A percentile compares a stretch with the other conserved stretches of the same genome.
Evolutionary conservation across 2,888 invertebrate genomes (phyloP).

Genomic region (Drosophila bunnanda): DNA sequence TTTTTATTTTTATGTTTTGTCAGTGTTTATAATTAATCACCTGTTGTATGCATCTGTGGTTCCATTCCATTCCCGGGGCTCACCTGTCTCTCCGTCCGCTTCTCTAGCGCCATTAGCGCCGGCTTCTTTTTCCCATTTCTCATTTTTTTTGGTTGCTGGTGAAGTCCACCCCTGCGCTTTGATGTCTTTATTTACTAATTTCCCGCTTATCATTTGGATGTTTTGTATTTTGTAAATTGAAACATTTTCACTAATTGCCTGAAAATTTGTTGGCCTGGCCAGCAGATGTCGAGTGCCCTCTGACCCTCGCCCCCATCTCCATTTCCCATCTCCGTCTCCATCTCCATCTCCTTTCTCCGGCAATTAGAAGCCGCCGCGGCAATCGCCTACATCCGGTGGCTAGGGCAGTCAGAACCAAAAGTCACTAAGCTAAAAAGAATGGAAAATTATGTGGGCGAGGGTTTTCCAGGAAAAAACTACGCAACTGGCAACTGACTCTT

Average conservation of each 20-base stretch:
- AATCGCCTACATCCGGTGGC: slow-evolving; percentile 74
- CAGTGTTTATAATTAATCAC: slow-evolving; percentile 82
- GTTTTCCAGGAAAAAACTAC: slow-evolving; percentile 73
- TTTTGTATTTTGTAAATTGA: slow-evolving; percentile 80
- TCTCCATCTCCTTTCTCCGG: slow-evolving; percentile 11
- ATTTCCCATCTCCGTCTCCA: neutral
- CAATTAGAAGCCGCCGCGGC: slow-evolving; percentile 52
- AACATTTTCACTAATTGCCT: slow-evolving; percentile 80
- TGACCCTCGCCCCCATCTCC: slow-evolving; percentile 47
- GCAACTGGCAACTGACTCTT: slow-evolving; percentile 60
- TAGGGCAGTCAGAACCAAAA: slow-evolving; percentile 34
- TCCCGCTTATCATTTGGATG: slow-evolving; percentile 79
- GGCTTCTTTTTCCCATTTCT: slow-evolving; percentile 51
- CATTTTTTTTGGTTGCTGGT: slow-evolving; percentile 31
- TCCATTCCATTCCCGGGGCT: slow-evolving; percentile 1
- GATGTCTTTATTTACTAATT: slow-evolving; percentile 81
- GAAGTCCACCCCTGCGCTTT: slow-evolving; percentile 54
- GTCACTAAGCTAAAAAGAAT: slow-evolving; percentile 69
- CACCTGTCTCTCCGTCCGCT: slow-evolving; percentile 1
- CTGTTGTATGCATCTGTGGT: slow-evolving; percentile 67
- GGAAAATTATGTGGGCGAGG: slow-evolving; percentile 80
- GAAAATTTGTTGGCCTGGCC: slow-evolving; percentile 67
- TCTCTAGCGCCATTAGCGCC: slow-evolving; percentile 77
- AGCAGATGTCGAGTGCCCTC: slow-evolving; percentile 65
- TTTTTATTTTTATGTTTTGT: slow-evolving; percentile 81